phyloP scores from a whole-genome alignment of 2,888 invertebrate species.

The Automeris io region DNA sequence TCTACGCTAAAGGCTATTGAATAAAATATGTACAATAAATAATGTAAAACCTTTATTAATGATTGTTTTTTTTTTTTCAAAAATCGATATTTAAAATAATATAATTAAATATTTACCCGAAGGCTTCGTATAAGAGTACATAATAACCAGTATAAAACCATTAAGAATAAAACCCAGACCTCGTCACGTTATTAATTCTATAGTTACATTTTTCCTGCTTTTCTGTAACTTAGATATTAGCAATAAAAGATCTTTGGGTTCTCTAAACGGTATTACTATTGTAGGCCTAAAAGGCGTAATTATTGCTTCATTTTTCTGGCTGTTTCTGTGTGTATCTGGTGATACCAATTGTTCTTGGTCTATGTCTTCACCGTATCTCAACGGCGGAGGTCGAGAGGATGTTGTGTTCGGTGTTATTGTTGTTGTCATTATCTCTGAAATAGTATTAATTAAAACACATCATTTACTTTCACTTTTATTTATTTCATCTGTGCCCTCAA shows the following conservation, averaged over 20 bases:
- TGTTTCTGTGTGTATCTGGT: not conserved
- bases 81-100: too few relatives aligned
- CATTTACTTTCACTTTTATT: too few relatives aligned
- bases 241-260: slow-evolving; percentile 18
- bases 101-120: too few relatives aligned
- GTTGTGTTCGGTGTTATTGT: not conserved
- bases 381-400: not conserved
- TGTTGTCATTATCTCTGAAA: not conserved
- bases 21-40: too few relatives aligned
- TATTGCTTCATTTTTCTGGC: not conserved
- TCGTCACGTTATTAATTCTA: slow-evolving; percentile 28
- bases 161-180: not conserved
- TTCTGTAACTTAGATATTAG: slow-evolving; percentile 30
- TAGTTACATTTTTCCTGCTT: slow-evolving; percentile 33
- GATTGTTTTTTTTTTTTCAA: too few relatives aligned
- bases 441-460: too few relatives aligned
- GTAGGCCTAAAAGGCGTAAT: slow-evolving; percentile 14
- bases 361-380: not conserved
- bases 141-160: slow-evolving; percentile 3
- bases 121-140: not conserved
- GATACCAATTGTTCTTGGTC: not conserved
- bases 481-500: too few relatives aligned
- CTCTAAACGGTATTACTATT: slow-evolving; percentile 20
- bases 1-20: too few relatives aligned
- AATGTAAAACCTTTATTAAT: too few relatives aligned